These are phyloP conservation scores for Meiosimyza platycephala DNA, from an alignment of 2,888 invertebrate genomes.

Conservation along the genomic window DNA sequence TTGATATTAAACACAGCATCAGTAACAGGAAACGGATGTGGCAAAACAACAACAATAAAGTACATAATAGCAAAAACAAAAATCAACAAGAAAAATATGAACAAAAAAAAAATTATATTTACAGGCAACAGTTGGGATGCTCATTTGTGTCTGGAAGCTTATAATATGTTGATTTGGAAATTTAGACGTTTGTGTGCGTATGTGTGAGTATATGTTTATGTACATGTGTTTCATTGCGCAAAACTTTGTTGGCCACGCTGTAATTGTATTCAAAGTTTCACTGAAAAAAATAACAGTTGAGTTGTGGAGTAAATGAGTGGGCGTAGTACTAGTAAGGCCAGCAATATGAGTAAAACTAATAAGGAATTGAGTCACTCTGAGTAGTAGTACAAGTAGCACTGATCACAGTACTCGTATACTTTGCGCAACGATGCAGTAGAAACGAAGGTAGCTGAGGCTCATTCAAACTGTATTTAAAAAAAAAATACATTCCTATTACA, in stretches of 20 bases:
- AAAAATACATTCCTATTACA: too few species aligned
- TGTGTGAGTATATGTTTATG: neutral
- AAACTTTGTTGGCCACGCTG: neutral
- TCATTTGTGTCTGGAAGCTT: neutral
- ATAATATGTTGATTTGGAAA: neutral
- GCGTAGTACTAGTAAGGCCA: too few species aligned
- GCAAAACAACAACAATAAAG: neutral
- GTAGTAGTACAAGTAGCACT: too few species aligned
- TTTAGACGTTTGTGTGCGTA: neutral
- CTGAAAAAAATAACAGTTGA: too few species aligned
- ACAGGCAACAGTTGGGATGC: constrained; percentile 3
- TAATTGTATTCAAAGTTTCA: too few species aligned
- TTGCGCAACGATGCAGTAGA: too few species aligned
- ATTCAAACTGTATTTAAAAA: too few species aligned
- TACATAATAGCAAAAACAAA: neutral
- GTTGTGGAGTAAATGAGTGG: too few species aligned
- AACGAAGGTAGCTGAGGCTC: too few species aligned
- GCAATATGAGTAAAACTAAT: too few species aligned
- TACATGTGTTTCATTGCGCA: constrained; percentile 1
- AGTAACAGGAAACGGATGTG: constrained; percentile 9
- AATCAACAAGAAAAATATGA: neutral
- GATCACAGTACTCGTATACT: too few species aligned
- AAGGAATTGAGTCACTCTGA: too few species aligned
- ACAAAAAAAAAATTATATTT: neutral
- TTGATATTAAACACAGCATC: constrained; percentile 25